A percentile compares a stretch with the other conserved stretches of the same genome.
phyloP scores from a whole-genome alignment of 2,888 invertebrate species.

The Nomada lathburiana region DNA sequence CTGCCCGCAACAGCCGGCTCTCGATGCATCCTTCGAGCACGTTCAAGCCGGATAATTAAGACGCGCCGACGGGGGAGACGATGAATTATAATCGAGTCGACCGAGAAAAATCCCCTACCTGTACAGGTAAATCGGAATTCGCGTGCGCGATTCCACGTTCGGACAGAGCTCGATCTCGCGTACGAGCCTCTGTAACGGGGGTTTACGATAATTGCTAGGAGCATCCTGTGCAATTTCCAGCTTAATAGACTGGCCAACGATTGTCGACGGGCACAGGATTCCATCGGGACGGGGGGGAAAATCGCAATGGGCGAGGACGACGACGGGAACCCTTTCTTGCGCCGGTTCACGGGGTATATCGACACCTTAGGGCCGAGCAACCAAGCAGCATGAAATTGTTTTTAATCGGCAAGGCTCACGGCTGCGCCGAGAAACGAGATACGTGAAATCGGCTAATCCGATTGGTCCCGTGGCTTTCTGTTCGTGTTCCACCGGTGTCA shows the following conservation, averaged over 20 bases:
- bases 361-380: constrained; percentile 35
- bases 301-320: constrained; percentile 42
- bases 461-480: neutral
- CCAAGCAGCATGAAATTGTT: constrained; percentile 54
- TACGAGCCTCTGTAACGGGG: constrained; percentile 62
- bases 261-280: neutral
- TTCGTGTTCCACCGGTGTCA: too few relatives aligned
- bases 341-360: constrained; percentile 35
- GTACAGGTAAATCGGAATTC: constrained; percentile 29
- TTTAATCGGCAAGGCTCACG: constrained; percentile 33
- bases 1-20: constrained; percentile 25
- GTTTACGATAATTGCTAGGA: constrained; percentile 75
- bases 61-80: constrained; percentile 58
- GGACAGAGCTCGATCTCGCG: constrained; percentile 64
- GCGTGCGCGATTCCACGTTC: constrained; percentile 36
- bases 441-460: constrained; percentile 34
- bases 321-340: neutral
- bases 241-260: constrained; percentile 37
- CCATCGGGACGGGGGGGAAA: constrained; percentile 43
- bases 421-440: neutral
- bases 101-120: constrained; percentile 45
- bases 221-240: constrained; percentile 74
- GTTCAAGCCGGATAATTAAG: constrained; percentile 61
- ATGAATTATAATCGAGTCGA: constrained; percentile 64
- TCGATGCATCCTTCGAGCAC: constrained; percentile 58